phyloP scores from a whole-genome alignment of 92 coral and sea anemone species.

The Phenganax marumi region DNA sequence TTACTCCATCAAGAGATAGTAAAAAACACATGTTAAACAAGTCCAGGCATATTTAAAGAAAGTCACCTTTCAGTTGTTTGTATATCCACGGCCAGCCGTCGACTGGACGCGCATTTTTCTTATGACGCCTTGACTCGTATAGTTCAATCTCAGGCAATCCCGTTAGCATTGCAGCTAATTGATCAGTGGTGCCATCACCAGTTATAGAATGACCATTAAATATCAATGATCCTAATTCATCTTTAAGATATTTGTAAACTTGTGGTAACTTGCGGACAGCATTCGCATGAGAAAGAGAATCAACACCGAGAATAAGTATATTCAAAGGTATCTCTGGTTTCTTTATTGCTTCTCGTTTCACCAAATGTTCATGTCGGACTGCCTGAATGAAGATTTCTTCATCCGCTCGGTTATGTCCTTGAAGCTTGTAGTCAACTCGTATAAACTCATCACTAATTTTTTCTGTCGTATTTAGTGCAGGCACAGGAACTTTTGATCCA shows the following conservation, averaged over 20 bases:
- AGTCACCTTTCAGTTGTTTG: conserved; percentile 39
- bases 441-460: conserved; percentile 31
- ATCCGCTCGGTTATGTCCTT: conserved; percentile 10
- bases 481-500: not conserved
- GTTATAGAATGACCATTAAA: conserved; percentile 37
- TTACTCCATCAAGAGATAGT: no score
- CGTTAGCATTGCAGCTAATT: conserved; percentile 41
- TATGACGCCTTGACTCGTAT: conserved; percentile 39
- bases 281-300: conserved; percentile 35
- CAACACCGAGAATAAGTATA: conserved; percentile 23
- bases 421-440: conserved; percentile 7
- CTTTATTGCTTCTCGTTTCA: not conserved
- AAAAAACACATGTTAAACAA: not conserved
- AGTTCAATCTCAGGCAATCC: conserved; percentile 35
- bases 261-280: conserved; percentile 24
- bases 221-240: conserved; percentile 17
- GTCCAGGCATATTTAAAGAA: not conserved
- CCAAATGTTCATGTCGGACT: conserved; percentile 33
- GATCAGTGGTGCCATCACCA: conserved; percentile 40
- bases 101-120: conserved; percentile 28
- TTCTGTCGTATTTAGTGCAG: not conserved
- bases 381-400: conserved; percentile 52
- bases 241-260: conserved; percentile 22
- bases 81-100: conserved; percentile 46
- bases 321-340: conserved; percentile 29